Conservation (phyloP, 2,797 vertebrate genomes). For the Crenuchus spilurus region DNA sequence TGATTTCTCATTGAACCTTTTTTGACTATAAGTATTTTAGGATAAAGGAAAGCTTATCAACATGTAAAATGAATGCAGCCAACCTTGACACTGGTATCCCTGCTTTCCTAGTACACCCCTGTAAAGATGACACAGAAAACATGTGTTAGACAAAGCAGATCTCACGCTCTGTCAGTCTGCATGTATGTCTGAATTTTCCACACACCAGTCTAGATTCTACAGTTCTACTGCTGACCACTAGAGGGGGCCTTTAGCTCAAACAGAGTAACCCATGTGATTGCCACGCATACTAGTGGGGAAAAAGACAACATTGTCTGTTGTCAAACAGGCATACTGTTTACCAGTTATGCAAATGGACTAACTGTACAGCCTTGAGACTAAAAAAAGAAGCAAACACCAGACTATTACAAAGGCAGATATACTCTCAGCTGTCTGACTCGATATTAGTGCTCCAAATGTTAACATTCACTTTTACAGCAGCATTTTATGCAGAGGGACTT, state of each 20-base stretch:
- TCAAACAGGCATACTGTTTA: slow-evolving; percentile 50
- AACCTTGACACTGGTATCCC: slow-evolving; percentile 99
- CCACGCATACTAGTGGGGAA: background rate
- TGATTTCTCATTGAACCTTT: too few species aligned
- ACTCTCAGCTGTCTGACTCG: slow-evolving; percentile 8
- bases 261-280: background rate
- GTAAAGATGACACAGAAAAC: slow-evolving; percentile 58
- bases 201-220: background rate
- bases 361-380: slow-evolving; percentile 29
- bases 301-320: slow-evolving; percentile 33
- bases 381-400: slow-evolving; percentile 26
- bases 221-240: slow-evolving; percentile 38
- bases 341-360: slow-evolving; percentile 48
- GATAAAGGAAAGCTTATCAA: slow-evolving; percentile 1
- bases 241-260: slow-evolving; percentile 37
- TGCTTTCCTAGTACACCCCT: slow-evolving; percentile 99
- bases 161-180: background rate
- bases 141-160: slow-evolving; percentile 22
- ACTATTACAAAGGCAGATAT: slow-evolving; percentile 13
- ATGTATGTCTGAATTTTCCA: slow-evolving; percentile 31
- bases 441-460: too few species aligned
- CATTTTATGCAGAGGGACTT: too few species aligned
- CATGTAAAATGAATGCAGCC: slow-evolving; percentile 68
- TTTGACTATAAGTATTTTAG: background rate
- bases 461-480: too few species aligned